Evolutionary conservation across 2,888 invertebrate genomes (phyloP).

Genomic region (Polyommatus icarus): DNA sequence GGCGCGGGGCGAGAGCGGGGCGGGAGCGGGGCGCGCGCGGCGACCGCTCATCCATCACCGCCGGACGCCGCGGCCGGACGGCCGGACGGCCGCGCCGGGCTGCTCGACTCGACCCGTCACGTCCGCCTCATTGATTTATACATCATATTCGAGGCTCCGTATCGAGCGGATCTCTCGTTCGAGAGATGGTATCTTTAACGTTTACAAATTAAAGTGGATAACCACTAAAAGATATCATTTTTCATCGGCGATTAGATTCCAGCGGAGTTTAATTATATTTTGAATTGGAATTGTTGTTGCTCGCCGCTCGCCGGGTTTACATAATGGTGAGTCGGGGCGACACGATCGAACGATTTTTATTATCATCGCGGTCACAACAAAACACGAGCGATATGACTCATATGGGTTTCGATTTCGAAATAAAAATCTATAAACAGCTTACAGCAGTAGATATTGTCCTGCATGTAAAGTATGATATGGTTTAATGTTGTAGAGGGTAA

Average conservation of each 20-base stretch:
- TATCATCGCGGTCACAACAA: not conserved
- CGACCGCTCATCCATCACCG: not conserved
- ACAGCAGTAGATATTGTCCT: too few species aligned
- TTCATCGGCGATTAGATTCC: slow-evolving; percentile 24
- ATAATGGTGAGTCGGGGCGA: not conserved
- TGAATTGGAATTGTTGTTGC: slow-evolving; percentile 10
- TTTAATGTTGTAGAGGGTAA: too few species aligned
- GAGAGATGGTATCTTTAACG: slow-evolving; percentile 18
- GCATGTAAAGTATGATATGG: too few species aligned
- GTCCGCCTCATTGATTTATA: slow-evolving; percentile 30
- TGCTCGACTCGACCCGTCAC: slow-evolving; percentile 5
- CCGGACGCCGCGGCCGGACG: not conserved
- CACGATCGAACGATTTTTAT: not conserved
- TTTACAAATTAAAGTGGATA: slow-evolving; percentile 27
- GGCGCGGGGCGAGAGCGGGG: not conserved
- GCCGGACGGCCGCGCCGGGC: not conserved
- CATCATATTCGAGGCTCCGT: slow-evolving; percentile 26
- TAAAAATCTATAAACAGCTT: not conserved
- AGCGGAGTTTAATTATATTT: slow-evolving; percentile 21
- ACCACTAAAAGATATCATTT: slow-evolving; percentile 25
- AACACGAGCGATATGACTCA: not conserved
- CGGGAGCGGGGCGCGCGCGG: not conserved
- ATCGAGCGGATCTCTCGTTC: slow-evolving; percentile 10
- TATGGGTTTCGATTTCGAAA: not conserved
- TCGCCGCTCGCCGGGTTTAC: too few species aligned